Base-by-base conservation (phyloP, 2,113 vertebrate species). In the Otus sunia region DNA sequence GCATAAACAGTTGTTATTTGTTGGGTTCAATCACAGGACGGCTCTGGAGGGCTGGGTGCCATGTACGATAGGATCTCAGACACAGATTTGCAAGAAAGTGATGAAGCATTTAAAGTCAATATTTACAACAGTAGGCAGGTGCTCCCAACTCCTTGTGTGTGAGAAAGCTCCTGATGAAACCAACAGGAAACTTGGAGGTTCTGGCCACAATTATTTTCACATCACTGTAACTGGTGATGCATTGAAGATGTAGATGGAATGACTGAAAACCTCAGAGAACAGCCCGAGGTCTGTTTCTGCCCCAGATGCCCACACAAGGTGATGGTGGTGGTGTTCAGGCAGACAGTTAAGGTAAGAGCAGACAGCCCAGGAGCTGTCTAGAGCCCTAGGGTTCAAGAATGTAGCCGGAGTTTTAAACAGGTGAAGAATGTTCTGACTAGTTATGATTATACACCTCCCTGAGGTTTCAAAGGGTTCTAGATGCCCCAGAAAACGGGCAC, bases 11-110 rank as follows among this genome's bases (percentile, higher is more conserved):
- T 64, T 58, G 36, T 12, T 12, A 8, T 39, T 25, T 19, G 13
- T 10, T 62, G 86, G 49, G 21, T 7, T 73, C 37, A 18, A 13
- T 4, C n/a, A 16, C 2, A 29, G 43, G 43, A 2, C 2, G 5
- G 53, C 53, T 47, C 55, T 11, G n/a, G 19, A 55, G 53, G 9
- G 47, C 50, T 20, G 58, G 37, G 17, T 29, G 32, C 58, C 36
- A 30, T 0, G 4, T 2, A 16, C 1, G 1, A 30, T 0, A 39
- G 37, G 32, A 62, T 56, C 36, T 47, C 5, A 0, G 37, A 29
- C 17, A 41, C 88, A 37, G 37, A n/a, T 25, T 52, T 32, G 9
- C 37, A 56, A 29, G 21, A 16, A n/a, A 36, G 47, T 0, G 7
- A 30, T n/a, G 41, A 68, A 77, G 30, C 66, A 30, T 41, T 86